A percentile compares a stretch with the other conserved stretches of the same genome.
Evolutionary conservation across 2,888 invertebrate species (phyloP).

Genomic region (Metallyticus violacea): DNA sequence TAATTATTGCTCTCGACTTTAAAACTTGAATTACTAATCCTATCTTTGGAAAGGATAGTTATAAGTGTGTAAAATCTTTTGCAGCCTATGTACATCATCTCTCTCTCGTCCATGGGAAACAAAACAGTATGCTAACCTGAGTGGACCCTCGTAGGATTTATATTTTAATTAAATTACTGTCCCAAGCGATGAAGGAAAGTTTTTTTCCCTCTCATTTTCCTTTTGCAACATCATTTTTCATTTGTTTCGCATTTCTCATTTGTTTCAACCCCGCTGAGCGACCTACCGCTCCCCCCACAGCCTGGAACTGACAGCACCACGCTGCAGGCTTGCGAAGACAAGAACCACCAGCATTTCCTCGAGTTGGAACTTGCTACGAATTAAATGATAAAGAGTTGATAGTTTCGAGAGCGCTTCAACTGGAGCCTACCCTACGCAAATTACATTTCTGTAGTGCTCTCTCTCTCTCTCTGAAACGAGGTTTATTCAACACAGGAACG

Average conservation of each 20-base stretch:
- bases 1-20: too few species aligned
- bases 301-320: background rate
- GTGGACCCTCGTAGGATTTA: background rate
- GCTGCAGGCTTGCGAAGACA: background rate
- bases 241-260: background rate
- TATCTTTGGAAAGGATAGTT: too few species aligned
- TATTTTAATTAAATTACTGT: background rate
- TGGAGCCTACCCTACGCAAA: too few species aligned
- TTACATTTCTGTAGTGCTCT: too few species aligned
- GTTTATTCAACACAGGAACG: too few species aligned
- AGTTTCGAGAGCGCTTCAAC: background rate
- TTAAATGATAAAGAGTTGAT: background rate
- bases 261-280: background rate
- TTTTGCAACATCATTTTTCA: background rate
- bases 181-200: background rate
- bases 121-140: background rate
- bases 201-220: background rate
- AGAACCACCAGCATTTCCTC: background rate
- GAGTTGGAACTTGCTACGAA: background rate
- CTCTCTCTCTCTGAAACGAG: too few species aligned
- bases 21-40: too few species aligned
- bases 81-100: too few species aligned
- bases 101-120: too few species aligned
- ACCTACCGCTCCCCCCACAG: background rate
- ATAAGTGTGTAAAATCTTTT: too few species aligned